Evolutionary conservation across 2,888 invertebrate genomes (phyloP), one percentile per base, ranked within the genome.

Genomic region (Cataglyphis altisquamis): DNA sequence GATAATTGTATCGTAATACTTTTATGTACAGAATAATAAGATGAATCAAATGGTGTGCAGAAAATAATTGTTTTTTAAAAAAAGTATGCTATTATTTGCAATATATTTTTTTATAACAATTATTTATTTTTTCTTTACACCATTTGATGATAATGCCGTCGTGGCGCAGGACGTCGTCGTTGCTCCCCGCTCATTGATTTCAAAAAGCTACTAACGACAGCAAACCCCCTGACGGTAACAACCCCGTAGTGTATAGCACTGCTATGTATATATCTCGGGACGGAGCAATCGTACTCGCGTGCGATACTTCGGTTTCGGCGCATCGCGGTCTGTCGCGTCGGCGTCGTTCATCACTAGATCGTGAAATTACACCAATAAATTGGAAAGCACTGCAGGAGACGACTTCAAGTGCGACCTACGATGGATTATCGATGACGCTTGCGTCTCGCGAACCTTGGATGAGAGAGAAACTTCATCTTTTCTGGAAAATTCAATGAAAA

Each of bases 171-270:
- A 18, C 48, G 41, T 45, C 66, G 15, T 25, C 70, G 29, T 63
- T 62, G 57, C 25, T 25, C 9, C 32, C 21, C n/a, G 32, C 12
- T 18, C 29, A 63, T 82, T 70, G 81, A 67, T 73, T 48, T 57
- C 29, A 9, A 57, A 36, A n/a, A 48, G 29, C 29, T 75, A 52
- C 25, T 77, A 70, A 77, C 39, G 21, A 72, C 81, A 52, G 72
- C 77, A 63, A 66, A 63, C 64, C 74, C 82, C 85, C 85, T n/a
- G n/a, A 86, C 82, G 70, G 52, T 57, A 83, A 85, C 87, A 89
- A 91, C 89, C 90, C 89, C 90, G 88, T 52, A 8, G 88, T 18
- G 90, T 91, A 92, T 92, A 91, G 92, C 92, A 87, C 87, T 86
- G 66, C 63, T 72, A 39, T 80, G 55, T 73, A 3, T 74, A 60